phyloP scores from a whole-genome alignment of 2,797 vertebrate species.

The Tapirus indicus region DNA sequence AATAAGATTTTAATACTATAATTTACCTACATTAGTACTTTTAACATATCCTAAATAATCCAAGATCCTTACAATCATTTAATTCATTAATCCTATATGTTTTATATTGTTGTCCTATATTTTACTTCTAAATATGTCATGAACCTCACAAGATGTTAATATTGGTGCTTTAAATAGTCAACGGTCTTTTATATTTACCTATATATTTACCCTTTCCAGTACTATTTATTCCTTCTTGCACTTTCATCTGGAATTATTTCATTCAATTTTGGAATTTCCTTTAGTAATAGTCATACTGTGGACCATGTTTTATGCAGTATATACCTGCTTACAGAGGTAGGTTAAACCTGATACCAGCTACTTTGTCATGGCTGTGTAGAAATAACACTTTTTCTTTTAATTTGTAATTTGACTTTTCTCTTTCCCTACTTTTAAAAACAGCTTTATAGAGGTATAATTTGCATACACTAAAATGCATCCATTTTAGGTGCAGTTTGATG shows the following conservation, averaged over 20 bases:
- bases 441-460: background rate
- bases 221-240: background rate
- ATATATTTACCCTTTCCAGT: background rate
- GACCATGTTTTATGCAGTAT: background rate
- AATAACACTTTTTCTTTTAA: background rate
- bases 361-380: background rate
- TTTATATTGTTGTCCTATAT: background rate
- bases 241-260: background rate
- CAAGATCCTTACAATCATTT: background rate
- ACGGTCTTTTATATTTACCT: background rate
- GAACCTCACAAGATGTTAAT: background rate
- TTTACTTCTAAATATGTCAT: background rate
- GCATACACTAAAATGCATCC: background rate
- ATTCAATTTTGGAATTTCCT: background rate
- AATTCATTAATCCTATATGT: background rate
- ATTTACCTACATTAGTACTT: background rate
- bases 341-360: background rate
- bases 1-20: background rate
- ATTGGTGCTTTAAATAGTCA: background rate
- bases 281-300: background rate
- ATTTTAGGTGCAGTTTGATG: background rate
- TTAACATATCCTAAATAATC: background rate
- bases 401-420: background rate
- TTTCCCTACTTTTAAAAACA: background rate
- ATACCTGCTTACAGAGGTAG: background rate